A percentile compares a stretch with the other conserved stretches of the same genome.
phyloP scores from a whole-genome alignment of 2,888 invertebrate genomes.

The Balanococcus diminutus region DNA sequence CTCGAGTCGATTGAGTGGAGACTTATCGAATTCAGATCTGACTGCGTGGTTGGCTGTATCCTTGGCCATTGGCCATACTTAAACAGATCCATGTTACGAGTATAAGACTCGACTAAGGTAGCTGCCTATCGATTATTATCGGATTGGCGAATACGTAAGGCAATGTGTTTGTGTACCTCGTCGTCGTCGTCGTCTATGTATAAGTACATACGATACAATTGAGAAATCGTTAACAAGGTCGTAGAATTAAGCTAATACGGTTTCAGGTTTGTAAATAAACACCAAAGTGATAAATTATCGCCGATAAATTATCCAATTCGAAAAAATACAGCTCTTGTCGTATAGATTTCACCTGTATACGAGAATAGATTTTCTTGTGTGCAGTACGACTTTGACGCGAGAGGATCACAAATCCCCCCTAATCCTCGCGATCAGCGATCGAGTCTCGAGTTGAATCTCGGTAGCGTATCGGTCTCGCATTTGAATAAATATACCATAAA shows the following conservation, averaged over 20 bases:
- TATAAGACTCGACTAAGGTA: background rate
- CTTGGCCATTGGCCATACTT: background rate
- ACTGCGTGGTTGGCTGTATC: background rate
- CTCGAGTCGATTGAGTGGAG: background rate
- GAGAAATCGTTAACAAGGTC: constrained; percentile 31
- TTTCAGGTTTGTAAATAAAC: background rate
- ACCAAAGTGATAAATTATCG: constrained; percentile 14
- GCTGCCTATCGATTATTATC: background rate
- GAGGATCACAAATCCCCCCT: background rate
- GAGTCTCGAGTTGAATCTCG: background rate
- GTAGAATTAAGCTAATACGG: constrained; percentile 9
- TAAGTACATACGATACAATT: background rate
- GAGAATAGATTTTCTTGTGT: background rate
- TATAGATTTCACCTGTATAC: background rate
- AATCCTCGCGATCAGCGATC: background rate
- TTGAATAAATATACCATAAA: background rate
- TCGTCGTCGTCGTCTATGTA: background rate
- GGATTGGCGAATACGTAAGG: background rate
- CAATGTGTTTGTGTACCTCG: background rate
- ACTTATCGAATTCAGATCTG: background rate
- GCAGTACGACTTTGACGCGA: background rate
- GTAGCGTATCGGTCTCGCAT: background rate
- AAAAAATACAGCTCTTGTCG: background rate
- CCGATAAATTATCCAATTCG: constrained; percentile 26
- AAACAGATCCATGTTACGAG: background rate